Base-by-base conservation (phyloP, 2,113 vertebrate genomes). In the Amblyopsis rosae region DNA sequence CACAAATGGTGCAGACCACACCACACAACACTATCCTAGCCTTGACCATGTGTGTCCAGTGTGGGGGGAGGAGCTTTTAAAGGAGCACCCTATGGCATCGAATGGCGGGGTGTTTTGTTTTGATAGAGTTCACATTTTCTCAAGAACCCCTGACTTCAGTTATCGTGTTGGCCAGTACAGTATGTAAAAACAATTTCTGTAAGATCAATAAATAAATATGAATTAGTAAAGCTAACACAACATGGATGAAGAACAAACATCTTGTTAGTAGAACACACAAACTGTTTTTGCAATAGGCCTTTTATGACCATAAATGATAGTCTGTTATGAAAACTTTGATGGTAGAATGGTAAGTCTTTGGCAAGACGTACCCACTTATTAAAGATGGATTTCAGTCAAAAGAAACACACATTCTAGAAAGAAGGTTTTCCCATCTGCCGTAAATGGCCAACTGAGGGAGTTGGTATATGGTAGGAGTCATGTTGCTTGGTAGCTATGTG, bases 271-370 rank as follows among this genome's bases (percentile, higher is more conserved):
- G 13, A 11, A 51, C 49, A 83, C 69, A 76, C 73, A 67, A 77
- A 49, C 59, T 26, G 3, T 60, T 82, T 65, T 49, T 77, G 73
- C 71, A 73, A 69, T 33, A 73, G 67, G 55, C 15, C 9, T 62
- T 46, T 8, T 41, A 63, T 50, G 46, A 61, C 79, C 81, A 72
- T 68, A 6, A 46, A 77, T 57, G 55, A 57, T 8, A 8, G 76
- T 77, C 84, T 82, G 76, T 79, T 87, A 88, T 87, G 84, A 86
- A 76, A 76, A 49, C 82, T 86, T 84, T 85, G 85, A 64, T 71
- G 82, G 76, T 77, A 66, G 56, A 78, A 61, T 60, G 46, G 75
- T 74, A 78, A 84, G 76, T 76, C 65, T 54, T 76, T 87, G 82
- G 86, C 82, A 83, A 60, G 58, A 48, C 35, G 12, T 77, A 81